phyloP scores from a whole-genome alignment of 2,113 vertebrate genomes.

The Silurus meridionalis region DNA sequence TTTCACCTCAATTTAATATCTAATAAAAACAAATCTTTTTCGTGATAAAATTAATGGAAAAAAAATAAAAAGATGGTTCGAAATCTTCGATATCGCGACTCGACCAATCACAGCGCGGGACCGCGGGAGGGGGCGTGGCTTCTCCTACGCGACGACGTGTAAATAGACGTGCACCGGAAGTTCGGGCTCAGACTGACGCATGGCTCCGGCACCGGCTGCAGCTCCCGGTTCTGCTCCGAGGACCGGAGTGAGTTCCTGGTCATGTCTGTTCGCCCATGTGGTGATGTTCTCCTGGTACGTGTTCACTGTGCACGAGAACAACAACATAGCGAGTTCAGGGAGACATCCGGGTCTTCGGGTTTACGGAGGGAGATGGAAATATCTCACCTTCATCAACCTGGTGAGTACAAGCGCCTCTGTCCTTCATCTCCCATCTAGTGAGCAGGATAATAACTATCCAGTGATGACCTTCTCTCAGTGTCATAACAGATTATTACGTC shows the following conservation, averaged over 20 bases:
- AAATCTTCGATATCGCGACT: neutral
- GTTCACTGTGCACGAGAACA: conserved; percentile 58
- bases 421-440: too few relatives aligned
- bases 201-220: conserved; percentile 54
- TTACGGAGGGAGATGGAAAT: conserved; percentile 71
- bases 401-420: conserved; percentile 42
- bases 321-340: conserved; percentile 32
- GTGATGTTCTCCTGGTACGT: conserved; percentile 55
- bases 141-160: neutral
- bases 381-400: conserved; percentile 72
- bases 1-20: too few relatives aligned
- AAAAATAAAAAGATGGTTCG: too few relatives aligned
- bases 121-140: neutral
- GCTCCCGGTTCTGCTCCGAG: neutral
- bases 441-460: too few relatives aligned
- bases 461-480: too few relatives aligned
- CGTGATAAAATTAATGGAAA: too few relatives aligned
- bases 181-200: conserved; percentile 23
- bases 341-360: conserved; percentile 49
- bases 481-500: too few relatives aligned
- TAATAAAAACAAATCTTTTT: too few relatives aligned
- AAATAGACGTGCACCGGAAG: neutral
- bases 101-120: neutral
- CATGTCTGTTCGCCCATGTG: conserved; percentile 49
- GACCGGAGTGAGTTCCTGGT: neutral